Conservation (phyloP, 2,888 invertebrate genomes). For the Napeogenes inachia region DNA sequence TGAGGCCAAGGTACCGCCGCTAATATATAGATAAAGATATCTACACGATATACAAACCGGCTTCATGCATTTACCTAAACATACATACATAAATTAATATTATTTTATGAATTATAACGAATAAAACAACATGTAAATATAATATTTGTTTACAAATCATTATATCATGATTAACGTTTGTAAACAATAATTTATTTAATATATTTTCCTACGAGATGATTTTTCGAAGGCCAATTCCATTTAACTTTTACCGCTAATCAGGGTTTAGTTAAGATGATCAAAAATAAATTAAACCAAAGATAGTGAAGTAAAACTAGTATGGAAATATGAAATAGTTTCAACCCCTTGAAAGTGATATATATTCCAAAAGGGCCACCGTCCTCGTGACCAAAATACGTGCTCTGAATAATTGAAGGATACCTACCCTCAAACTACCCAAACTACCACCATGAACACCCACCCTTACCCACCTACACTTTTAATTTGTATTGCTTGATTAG, state of each 20-base stretch:
- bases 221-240: too few species aligned
- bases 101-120: slow-evolving; percentile 1
- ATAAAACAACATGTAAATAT: slow-evolving; percentile 21
- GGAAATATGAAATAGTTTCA: slow-evolving; percentile 36
- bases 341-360: slow-evolving; percentile 42
- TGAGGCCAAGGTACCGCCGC: slow-evolving; percentile 70
- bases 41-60: slow-evolving; percentile 34
- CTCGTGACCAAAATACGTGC: slow-evolving; percentile 72
- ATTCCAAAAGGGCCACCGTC: slow-evolving; percentile 43
- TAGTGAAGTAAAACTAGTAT: not conserved
- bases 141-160: slow-evolving; percentile 42
- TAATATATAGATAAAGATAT: slow-evolving; percentile 59
- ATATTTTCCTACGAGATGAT: too few species aligned
- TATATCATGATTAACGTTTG: slow-evolving; percentile 35
- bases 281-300: not conserved
- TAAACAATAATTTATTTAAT: slow-evolving; percentile 22
- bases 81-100: not conserved
- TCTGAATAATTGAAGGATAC: slow-evolving; percentile 65
- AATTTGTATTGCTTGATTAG: slow-evolving; percentile 34
- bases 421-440: slow-evolving; percentile 14
- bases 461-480: slow-evolving; percentile 40
- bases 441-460: slow-evolving; percentile 28
- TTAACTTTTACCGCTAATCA: too few species aligned
- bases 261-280: too few species aligned
- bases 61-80: slow-evolving; percentile 13